A percentile compares a stretch with the other conserved stretches of the same genome.
phyloP scores from a whole-genome alignment of 37 sponge, comb jelly and placozoan genomes.

The Mnemiopsis leidyi region DNA sequence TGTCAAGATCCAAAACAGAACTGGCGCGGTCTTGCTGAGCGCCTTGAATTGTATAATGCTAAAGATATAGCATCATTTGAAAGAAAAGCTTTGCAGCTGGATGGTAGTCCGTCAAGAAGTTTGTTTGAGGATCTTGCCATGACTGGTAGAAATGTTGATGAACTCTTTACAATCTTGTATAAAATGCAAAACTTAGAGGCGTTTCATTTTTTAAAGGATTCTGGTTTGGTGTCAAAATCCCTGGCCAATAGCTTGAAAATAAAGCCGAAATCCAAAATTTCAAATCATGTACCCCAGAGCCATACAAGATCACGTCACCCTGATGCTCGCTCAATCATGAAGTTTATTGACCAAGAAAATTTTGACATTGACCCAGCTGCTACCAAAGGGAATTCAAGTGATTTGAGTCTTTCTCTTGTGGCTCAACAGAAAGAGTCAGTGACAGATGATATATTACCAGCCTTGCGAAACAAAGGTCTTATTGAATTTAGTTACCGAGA shows the following conservation, averaged over 20 bases:
- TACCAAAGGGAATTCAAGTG: background rate
- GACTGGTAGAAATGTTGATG: conserved; percentile 62
- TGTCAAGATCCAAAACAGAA: background rate
- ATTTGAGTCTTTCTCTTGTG: conserved; percentile 45
- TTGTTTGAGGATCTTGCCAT: conserved; percentile 1
- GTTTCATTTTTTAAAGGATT: background rate
- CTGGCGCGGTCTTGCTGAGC: conserved; percentile 40
- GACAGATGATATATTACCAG: conserved; percentile 47
- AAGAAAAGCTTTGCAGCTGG: background rate
- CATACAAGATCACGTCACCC: background rate
- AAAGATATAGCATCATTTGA: conserved; percentile 28
- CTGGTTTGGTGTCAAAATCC: conserved; percentile 6
- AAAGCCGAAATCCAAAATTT: background rate
- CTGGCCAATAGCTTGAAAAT: conserved; percentile 16
- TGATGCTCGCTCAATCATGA: conserved; percentile 42
- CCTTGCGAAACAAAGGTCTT: conserved; percentile 43
- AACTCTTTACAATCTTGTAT: conserved; percentile 18
- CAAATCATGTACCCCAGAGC: background rate
- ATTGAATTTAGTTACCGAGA: conserved; percentile 55
- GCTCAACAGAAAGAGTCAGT: background rate
- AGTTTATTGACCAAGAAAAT: background rate
- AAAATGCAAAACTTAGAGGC: conserved; percentile 18
- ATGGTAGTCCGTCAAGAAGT: conserved; percentile 41
- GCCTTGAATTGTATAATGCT: background rate
- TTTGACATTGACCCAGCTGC: background rate